phyloP scores from a whole-genome alignment of 2,888 invertebrate species.

The Cryptus armator region DNA sequence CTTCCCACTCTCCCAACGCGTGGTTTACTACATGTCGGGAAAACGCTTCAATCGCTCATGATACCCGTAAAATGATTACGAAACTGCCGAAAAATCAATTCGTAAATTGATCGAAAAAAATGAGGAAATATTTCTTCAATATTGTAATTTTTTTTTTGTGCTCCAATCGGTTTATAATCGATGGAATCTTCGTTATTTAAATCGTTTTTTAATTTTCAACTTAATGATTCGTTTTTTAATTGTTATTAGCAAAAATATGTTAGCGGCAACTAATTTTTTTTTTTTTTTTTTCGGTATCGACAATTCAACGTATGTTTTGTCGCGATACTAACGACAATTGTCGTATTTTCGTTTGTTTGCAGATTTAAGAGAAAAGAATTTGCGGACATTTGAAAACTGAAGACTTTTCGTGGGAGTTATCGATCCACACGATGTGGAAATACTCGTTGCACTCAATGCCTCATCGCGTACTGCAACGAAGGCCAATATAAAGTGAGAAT shows the following conservation, averaged over 20 bases:
- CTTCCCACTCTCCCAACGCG: not conserved
- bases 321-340: conserved; percentile 3
- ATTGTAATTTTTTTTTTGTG: not conserved
- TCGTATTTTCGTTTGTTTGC: conserved; percentile 25
- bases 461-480: conserved; percentile 17
- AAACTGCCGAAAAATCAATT: conserved; percentile 6
- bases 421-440: conserved; percentile 49
- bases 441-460: conserved; percentile 22
- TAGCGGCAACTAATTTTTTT: too few species aligned
- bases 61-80: conserved; percentile 9
- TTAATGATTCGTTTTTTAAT: too few species aligned
- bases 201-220: too few species aligned
- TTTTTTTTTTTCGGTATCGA: too few species aligned
- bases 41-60: not conserved
- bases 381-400: not conserved
- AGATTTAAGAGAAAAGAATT: conserved; percentile 36
- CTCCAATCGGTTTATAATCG: too few species aligned
- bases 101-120: not conserved
- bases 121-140: not conserved
- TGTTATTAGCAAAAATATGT: too few species aligned
- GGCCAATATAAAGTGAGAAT: conserved; percentile 24
- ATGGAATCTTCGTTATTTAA: too few species aligned
- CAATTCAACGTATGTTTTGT: not conserved
- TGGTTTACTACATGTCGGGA: not conserved
- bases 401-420: conserved; percentile 11